Conservation (phyloP, 1,140 invertebrate genomes). For the Scaptodrosophila lebanonensis region DNA sequence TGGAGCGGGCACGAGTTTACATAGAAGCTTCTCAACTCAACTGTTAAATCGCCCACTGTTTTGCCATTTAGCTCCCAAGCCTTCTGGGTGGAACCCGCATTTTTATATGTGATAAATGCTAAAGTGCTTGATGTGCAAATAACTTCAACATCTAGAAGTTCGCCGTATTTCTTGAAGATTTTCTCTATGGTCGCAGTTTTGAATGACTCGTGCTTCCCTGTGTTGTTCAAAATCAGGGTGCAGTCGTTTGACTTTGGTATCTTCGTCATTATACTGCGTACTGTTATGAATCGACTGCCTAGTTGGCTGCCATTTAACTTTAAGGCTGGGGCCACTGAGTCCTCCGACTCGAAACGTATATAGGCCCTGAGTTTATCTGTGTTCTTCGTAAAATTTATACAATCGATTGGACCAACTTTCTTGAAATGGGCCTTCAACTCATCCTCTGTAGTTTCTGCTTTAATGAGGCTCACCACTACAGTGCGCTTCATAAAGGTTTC, state of each 20-base stretch:
- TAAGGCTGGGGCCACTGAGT: slow-evolving; percentile 17
- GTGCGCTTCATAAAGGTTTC: slow-evolving; percentile 15
- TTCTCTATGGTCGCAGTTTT: slow-evolving; percentile 27
- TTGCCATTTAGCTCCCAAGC: slow-evolving; percentile 48
- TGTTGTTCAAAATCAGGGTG: slow-evolving; percentile 43
- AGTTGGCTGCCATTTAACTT: slow-evolving; percentile 46
- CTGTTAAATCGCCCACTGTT: slow-evolving; percentile 29
- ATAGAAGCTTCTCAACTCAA: slow-evolving; percentile 34
- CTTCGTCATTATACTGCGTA: slow-evolving; percentile 10
- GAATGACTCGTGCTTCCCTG: slow-evolving; percentile 24
- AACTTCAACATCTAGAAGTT: slow-evolving; percentile 30
- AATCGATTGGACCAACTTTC: slow-evolving; percentile 41
- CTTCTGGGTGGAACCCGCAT: slow-evolving; percentile 27
- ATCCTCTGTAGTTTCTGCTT: slow-evolving; percentile 13
- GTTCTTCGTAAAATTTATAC: slow-evolving; percentile 24
- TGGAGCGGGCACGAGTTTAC: background rate
- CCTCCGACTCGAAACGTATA: slow-evolving; percentile 27
- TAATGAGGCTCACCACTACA: slow-evolving; percentile 37
- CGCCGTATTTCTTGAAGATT: slow-evolving; percentile 53
- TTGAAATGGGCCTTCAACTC: slow-evolving; percentile 37
- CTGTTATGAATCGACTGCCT: slow-evolving; percentile 45
- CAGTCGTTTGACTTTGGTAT: background rate
- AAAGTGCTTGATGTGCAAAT: slow-evolving; percentile 39
- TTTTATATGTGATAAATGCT: slow-evolving; percentile 51
- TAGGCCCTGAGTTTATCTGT: slow-evolving; percentile 18